Evolutionary conservation across 2,113 vertebrate genomes (phyloP).

Genomic region (Okapia johnstoni): DNA sequence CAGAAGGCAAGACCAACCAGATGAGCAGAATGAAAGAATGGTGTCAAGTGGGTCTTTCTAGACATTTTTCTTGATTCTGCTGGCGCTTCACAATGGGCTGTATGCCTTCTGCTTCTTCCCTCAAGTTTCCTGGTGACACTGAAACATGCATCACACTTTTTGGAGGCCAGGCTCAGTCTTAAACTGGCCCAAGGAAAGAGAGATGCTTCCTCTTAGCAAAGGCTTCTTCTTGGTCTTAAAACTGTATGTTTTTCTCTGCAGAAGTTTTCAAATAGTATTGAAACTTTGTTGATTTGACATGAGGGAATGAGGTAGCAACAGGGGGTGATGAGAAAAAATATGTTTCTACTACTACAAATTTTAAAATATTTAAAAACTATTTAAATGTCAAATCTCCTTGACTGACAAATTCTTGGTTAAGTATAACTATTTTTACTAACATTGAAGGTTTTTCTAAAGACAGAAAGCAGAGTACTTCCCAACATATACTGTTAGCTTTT

Average conservation of each 20-base stretch:
- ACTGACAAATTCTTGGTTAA: constrained; percentile 51
- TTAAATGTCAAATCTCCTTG: constrained; percentile 40
- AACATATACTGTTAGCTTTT: neutral
- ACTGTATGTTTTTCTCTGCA: neutral
- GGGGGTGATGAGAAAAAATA: neutral
- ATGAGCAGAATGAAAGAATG: neutral
- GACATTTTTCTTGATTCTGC: neutral
- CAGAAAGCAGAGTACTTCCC: neutral
- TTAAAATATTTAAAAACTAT: constrained; percentile 55
- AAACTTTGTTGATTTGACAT: constrained; percentile 3
- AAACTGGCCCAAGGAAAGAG: neutral
- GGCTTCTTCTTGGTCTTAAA: neutral
- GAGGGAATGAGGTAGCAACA: neutral
- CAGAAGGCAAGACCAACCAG: neutral
- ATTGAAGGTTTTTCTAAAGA: constrained; percentile 28
- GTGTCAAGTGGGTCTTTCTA: neutral
- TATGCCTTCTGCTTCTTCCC: neutral
- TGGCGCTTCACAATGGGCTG: neutral
- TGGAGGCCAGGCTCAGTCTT: neutral
- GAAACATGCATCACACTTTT: neutral
- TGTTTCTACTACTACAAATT: constrained; percentile 23
- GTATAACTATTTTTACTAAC: constrained; percentile 46
- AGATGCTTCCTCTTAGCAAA: neutral
- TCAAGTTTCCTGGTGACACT: neutral
- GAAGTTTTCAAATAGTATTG: neutral